Evolutionary conservation across 2,113 vertebrate genomes (phyloP).

Genomic region (Pollachius pollachius): DNA sequence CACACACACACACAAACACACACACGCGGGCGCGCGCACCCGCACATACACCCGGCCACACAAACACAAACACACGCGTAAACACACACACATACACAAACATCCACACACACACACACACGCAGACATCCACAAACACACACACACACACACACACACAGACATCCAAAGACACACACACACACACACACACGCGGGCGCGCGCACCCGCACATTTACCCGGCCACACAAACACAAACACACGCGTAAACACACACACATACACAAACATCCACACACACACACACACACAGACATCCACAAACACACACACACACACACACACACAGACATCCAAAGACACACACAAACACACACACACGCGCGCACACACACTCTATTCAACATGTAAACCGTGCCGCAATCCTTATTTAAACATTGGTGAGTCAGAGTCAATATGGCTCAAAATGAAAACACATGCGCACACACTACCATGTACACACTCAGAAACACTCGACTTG

Average conservation of each 20-base stretch:
- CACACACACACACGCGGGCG: too few species aligned
- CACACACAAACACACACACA: not conserved
- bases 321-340: not conserved
- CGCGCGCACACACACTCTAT: not conserved
- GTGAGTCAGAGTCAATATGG: not conserved
- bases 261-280: not conserved
- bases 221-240: not conserved
- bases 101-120: constrained; percentile 3
- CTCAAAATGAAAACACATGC: not conserved
- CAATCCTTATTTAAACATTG: not conserved
- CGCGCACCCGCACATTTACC: too few species aligned
- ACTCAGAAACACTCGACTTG: not conserved
- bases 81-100: constrained; percentile 3
- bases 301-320: too few species aligned
- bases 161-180: too few species aligned
- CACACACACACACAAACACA: constrained; percentile 2
- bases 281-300: not conserved
- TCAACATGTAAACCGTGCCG: not conserved
- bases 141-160: not conserved
- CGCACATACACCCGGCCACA: not conserved
- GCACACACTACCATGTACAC: not conserved
- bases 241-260: too few species aligned
- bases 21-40: too few species aligned
- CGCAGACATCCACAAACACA: constrained; percentile 3
- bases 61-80: not conserved